Percentiles rank a stretch among this genome's conserved stretches.
Conservation (phyloP, 2,113 vertebrate genomes). For the Centrocercus urophasianus region DNA sequence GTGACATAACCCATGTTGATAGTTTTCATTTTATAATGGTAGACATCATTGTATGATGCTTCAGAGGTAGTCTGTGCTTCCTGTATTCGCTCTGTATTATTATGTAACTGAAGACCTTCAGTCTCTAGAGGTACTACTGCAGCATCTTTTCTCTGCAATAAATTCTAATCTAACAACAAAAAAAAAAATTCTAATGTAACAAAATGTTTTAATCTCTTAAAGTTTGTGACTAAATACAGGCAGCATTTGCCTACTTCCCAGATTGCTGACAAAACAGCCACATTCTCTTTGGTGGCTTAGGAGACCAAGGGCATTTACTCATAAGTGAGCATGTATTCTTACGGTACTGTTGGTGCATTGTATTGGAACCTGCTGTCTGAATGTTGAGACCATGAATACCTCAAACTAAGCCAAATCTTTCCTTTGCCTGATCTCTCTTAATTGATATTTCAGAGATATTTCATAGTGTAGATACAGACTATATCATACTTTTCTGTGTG, state of each 20-base stretch:
- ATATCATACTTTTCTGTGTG: background rate
- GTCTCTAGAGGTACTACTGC: background rate
- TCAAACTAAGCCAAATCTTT: background rate
- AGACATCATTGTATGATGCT: background rate
- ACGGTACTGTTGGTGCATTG: slow-evolving; percentile 31
- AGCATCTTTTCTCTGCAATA: slow-evolving; percentile 37
- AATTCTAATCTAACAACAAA: background rate
- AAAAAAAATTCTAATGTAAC: background rate
- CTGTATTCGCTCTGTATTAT: background rate
- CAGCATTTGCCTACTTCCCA: slow-evolving; percentile 31
- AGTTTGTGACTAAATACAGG: slow-evolving; percentile 27
- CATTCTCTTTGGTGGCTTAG: slow-evolving; percentile 37
- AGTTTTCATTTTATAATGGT: background rate
- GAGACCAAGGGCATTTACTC: slow-evolving; percentile 29
- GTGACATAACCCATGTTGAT: background rate
- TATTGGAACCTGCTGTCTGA: slow-evolving; percentile 2
- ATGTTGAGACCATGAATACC: background rate
- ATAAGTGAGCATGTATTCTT: background rate
- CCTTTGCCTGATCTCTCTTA: slow-evolving; percentile 36
- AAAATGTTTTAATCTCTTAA: slow-evolving; percentile 39
- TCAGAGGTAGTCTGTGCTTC: background rate
- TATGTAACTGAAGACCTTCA: background rate
- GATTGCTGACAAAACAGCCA: slow-evolving; percentile 20
- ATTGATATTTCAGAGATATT: background rate
- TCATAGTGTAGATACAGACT: background rate